Percentiles rank a stretch among this genome's conserved stretches.
Conservation (phyloP, 2,888 invertebrate genomes). For the Nasonia oneida region DNA sequence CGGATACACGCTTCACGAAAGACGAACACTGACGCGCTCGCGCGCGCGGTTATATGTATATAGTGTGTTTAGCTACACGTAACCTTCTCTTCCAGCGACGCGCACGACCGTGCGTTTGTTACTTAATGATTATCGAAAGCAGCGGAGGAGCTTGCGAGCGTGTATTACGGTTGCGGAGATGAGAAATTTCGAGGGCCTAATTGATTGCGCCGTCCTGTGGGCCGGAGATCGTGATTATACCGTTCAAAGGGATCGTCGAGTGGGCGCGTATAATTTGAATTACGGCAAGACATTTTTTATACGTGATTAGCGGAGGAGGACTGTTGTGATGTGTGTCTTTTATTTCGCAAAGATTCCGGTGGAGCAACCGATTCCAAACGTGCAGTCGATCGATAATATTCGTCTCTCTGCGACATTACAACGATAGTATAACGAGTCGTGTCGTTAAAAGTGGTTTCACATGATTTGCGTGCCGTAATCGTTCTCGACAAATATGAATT, state of each 20-base stretch:
- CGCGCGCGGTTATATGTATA: neutral
- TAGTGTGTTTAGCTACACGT: conserved; percentile 10
- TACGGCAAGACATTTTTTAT: neutral
- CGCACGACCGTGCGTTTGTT: neutral
- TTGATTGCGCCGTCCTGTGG: neutral
- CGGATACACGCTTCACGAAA: conserved; percentile 78
- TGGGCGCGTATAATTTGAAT: neutral
- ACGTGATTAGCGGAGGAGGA: neutral
- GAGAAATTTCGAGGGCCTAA: conserved; percentile 14
- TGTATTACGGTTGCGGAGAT: neutral
- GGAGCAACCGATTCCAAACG: neutral
- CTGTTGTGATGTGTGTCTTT: neutral
- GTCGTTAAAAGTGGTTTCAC: neutral
- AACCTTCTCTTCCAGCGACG: conserved; percentile 18
- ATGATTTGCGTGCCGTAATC: neutral
- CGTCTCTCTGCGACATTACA: neutral
- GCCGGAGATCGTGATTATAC: neutral
- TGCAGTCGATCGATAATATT: conserved; percentile 3
- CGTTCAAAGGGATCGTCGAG: neutral
- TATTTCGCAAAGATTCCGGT: neutral
- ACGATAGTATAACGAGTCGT: neutral
- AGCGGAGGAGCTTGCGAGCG: neutral
- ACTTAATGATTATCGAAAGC: conserved; percentile 51
- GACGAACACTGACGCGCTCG: conserved; percentile 66
- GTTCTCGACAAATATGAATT: neutral